Conservation (phyloP, 64 coral and sea anemone genomes). For the Dendrophyllia cribrosa region DNA sequence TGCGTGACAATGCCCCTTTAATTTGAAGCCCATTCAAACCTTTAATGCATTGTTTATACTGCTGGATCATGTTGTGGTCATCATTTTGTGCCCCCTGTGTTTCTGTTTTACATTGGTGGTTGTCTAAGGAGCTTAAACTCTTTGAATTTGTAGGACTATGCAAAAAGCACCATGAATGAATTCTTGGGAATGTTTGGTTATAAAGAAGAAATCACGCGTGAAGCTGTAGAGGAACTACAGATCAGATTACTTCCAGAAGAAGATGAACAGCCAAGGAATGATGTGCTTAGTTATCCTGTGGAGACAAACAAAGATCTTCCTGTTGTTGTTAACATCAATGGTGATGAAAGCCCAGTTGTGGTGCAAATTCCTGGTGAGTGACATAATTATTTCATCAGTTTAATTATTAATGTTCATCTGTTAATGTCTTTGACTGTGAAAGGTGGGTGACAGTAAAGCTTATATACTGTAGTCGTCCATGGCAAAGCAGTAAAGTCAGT, state of each 20-base stretch:
- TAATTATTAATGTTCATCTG: too few species aligned
- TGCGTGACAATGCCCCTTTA: too few species aligned
- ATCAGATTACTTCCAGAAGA: slow-evolving; percentile 68
- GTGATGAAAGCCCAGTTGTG: not conserved
- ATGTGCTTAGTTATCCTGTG: not conserved
- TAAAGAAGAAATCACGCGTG: slow-evolving; percentile 78
- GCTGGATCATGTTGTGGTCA: too few species aligned
- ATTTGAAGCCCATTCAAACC: too few species aligned
- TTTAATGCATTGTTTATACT: too few species aligned
- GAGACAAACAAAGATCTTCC: not conserved
- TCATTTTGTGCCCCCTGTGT: not conserved
- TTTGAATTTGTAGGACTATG: slow-evolving; percentile 77
- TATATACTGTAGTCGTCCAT: too few species aligned
- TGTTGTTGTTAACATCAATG: not conserved
- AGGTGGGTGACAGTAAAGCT: too few species aligned
- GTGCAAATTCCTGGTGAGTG: slow-evolving; percentile 33
- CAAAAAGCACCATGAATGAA: slow-evolving; percentile 95
- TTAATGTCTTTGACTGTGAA: too few species aligned
- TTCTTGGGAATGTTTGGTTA: slow-evolving; percentile 96
- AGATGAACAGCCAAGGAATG: not conserved
- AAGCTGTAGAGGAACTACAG: slow-evolving; percentile 81
- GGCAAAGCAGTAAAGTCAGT: too few species aligned
- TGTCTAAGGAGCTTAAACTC: not conserved
- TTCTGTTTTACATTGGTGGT: not conserved
- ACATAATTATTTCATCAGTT: not conserved